These are phyloP conservation scores for Sceloporus tristichus DNA, from an alignment of 2,113 vertebrate genomes.

Conservation along the genomic window DNA sequence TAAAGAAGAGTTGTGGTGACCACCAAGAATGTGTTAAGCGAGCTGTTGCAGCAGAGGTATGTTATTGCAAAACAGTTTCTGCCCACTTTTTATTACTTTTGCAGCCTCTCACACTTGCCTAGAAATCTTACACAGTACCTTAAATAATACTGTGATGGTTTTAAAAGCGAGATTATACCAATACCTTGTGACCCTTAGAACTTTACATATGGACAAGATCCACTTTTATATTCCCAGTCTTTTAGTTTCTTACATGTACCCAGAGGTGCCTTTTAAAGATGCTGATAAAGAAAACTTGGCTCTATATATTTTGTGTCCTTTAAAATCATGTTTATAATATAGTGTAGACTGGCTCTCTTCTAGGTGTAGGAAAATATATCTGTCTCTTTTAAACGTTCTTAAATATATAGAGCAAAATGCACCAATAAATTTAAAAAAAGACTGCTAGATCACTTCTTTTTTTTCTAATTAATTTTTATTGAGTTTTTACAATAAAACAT, in stretches of 20 bases:
- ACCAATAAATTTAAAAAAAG: not conserved
- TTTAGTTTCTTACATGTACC: not conserved
- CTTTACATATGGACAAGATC: not conserved
- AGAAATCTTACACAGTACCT: not conserved
- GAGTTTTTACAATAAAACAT: too few species aligned
- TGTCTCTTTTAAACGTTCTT: too few species aligned
- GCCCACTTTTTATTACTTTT: not conserved
- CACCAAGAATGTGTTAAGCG: conserved; percentile 75
- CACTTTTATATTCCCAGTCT: not conserved
- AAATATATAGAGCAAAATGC: too few species aligned
- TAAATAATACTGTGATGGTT: not conserved
- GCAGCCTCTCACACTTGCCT: not conserved
- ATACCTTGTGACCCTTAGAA: not conserved
- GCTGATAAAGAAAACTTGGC: too few species aligned
- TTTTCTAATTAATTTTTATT: too few species aligned
- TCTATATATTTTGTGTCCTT: too few species aligned
- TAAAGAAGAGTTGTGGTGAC: conserved; percentile 73
- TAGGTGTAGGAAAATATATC: too few species aligned
- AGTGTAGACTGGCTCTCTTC: not conserved
- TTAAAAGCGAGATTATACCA: not conserved
- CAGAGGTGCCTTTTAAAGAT: too few species aligned
- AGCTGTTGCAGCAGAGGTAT: conserved; percentile 85
- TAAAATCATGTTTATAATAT: not conserved
- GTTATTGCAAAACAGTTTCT: too few species aligned
- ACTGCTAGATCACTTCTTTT: not conserved